These are phyloP conservation scores for Heloderma charlesbogerti DNA, from an alignment of 2,113 vertebrate genomes.

Conservation along the genomic window DNA sequence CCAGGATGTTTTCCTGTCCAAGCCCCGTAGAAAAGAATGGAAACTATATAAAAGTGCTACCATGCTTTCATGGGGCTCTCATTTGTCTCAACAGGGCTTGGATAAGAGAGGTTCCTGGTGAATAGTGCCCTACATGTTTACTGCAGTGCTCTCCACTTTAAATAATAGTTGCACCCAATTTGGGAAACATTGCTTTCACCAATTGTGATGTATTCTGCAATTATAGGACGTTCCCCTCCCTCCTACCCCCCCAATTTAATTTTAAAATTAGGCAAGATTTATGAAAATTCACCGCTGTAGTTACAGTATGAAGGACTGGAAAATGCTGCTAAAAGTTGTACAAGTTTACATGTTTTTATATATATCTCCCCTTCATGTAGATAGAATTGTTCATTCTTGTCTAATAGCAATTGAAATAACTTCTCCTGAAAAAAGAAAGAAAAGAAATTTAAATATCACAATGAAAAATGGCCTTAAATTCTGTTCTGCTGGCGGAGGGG, in stretches of 20 bases:
- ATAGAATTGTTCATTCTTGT: background rate
- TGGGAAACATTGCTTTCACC: slow-evolving; percentile 34
- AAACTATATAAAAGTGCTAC: background rate
- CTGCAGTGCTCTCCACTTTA: slow-evolving; percentile 37
- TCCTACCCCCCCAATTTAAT: slow-evolving; percentile 1
- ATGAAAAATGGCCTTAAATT: slow-evolving; percentile 43
- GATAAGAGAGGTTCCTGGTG: background rate
- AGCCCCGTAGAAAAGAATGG: background rate
- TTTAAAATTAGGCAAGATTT: slow-evolving; percentile 63
- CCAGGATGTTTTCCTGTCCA: background rate
- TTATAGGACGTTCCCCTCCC: slow-evolving; percentile 16
- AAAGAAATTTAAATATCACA: slow-evolving; percentile 34
- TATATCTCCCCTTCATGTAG: background rate
- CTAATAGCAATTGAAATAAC: slow-evolving; percentile 49
- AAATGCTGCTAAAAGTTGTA: slow-evolving; percentile 75
- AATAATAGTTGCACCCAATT: slow-evolving; percentile 47
- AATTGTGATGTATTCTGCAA: slow-evolving; percentile 32
- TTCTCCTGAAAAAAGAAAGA: background rate
- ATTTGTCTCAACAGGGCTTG: background rate
- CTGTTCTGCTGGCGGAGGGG: slow-evolving; percentile 35
- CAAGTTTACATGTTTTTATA: slow-evolving; percentile 56
- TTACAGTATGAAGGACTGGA: slow-evolving; percentile 73
- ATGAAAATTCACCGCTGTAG: slow-evolving; percentile 57
- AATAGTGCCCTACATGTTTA: slow-evolving; percentile 27
- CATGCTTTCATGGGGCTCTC: background rate